A percentile compares a stretch with the other conserved stretches of the same genome.
Evolutionary conservation across 2,888 invertebrate genomes (phyloP).

Genomic region (Idaea biselata): DNA sequence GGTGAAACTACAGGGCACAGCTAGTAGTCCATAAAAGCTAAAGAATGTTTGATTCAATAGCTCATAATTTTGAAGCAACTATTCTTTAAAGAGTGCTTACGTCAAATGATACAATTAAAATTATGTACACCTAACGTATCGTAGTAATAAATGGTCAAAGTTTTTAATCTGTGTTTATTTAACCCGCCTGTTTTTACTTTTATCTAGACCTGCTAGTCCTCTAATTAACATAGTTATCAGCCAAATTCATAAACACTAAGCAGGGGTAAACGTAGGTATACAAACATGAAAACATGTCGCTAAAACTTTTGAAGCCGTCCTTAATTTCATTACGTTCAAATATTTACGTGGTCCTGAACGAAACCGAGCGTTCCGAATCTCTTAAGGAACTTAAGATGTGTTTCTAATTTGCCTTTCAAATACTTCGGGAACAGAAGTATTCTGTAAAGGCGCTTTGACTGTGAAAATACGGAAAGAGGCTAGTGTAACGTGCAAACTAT

Average conservation of each 20-base stretch:
- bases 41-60: too few species aligned
- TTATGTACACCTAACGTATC: too few species aligned
- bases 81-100: too few species aligned
- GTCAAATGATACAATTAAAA: too few species aligned
- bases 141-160: not conserved
- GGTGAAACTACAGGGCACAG: too few species aligned
- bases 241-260: slow-evolving; percentile 5
- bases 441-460: slow-evolving; percentile 66
- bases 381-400: slow-evolving; percentile 60
- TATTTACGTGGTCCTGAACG: slow-evolving; percentile 55
- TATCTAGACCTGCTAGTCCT: slow-evolving; percentile 10
- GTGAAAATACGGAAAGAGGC: slow-evolving; percentile 70
- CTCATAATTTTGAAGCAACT: too few species aligned
- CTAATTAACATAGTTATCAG: slow-evolving; percentile 26
- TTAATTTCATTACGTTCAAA: slow-evolving; percentile 61
- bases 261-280: not conserved
- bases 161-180: not conserved
- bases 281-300: slow-evolving; percentile 1
- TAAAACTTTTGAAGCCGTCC: slow-evolving; percentile 26
- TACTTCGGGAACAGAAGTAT: slow-evolving; percentile 73
- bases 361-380: slow-evolving; percentile 36
- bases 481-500: slow-evolving; percentile 76
- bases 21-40: too few species aligned
- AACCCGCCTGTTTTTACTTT: not conserved
- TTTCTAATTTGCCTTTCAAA: slow-evolving; percentile 77